These are phyloP conservation scores for Drosophila subobscura DNA, from an alignment of 1,140 invertebrate species.

Conservation along the genomic window DNA sequence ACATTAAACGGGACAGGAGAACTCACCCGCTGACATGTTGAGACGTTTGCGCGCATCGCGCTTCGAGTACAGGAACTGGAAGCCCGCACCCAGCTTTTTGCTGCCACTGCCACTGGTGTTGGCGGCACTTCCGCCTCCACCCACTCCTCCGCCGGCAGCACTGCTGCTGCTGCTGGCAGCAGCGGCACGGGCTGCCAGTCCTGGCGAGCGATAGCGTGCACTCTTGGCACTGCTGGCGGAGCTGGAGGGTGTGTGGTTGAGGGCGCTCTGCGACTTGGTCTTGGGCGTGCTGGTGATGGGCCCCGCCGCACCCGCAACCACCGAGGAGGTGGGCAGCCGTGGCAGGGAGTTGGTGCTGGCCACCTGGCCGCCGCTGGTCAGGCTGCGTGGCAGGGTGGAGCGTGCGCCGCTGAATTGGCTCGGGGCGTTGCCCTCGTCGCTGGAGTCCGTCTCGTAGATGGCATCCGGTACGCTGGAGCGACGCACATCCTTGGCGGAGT, in stretches of 20 bases:
- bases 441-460: conserved; percentile 86
- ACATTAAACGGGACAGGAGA: conserved; percentile 18
- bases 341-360: conserved; percentile 90
- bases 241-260: conserved; percentile 83
- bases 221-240: conserved; percentile 88
- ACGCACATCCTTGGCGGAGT: conserved; percentile 76
- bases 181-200: conserved; percentile 85
- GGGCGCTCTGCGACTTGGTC: conserved; percentile 88
- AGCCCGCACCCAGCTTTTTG: conserved; percentile 89
- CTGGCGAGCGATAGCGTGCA: conserved; percentile 92
- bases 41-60: conserved; percentile 85
- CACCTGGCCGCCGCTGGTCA: conserved; percentile 85
- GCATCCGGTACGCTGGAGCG: conserved; percentile 89
- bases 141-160: conserved; percentile 54
- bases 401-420: conserved; percentile 83
- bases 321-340: conserved; percentile 86
- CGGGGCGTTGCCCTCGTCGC: conserved; percentile 87
- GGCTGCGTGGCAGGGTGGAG: conserved; percentile 87
- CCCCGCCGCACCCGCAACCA: conserved; percentile 66
- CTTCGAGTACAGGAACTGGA: conserved; percentile 86
- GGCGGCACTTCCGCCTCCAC: background rate
- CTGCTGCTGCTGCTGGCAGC: conserved; percentile 76
- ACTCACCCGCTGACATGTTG: conserved; percentile 85
- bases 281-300: conserved; percentile 85
- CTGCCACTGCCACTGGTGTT: conserved; percentile 59